Evolutionary conservation across 2,888 invertebrate species (phyloP).

Genomic region (Mongoloraphidia duomilia): DNA sequence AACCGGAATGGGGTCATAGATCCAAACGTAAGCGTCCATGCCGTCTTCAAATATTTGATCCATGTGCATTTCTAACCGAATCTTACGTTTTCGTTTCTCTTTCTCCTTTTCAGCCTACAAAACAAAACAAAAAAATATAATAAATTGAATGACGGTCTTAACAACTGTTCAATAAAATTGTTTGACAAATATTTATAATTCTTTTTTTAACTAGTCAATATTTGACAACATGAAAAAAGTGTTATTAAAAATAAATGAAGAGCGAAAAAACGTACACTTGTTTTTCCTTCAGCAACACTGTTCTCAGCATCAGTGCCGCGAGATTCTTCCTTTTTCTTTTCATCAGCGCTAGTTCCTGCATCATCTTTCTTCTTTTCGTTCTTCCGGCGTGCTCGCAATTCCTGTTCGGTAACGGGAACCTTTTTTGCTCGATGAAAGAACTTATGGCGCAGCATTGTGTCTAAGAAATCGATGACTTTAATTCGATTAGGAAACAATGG

Average conservation of each 20-base stretch:
- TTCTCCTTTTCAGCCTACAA: slow-evolving; percentile 30
- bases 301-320: slow-evolving; percentile 35
- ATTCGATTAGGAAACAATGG: slow-evolving; percentile 69
- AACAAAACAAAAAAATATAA: slow-evolving; percentile 10
- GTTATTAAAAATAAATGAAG: too few species aligned
- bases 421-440: slow-evolving; percentile 92
- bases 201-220: too few species aligned
- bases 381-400: slow-evolving; percentile 43
- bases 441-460: slow-evolving; percentile 79
- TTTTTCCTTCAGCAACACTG: slow-evolving; percentile 36
- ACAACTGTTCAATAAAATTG: slow-evolving; percentile 2
- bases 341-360: slow-evolving; percentile 19
- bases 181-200: too few species aligned
- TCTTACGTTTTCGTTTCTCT: slow-evolving; percentile 70
- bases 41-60: slow-evolving; percentile 90
- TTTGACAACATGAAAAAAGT: too few species aligned
- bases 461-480: slow-evolving; percentile 65
- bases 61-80: slow-evolving; percentile 93
- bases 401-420: slow-evolving; percentile 59
- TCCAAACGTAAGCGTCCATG: slow-evolving; percentile 93
- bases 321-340: slow-evolving; percentile 40
- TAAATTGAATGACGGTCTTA: slow-evolving; percentile 3
- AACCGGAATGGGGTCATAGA: slow-evolving; percentile 91
- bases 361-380: slow-evolving; percentile 33
- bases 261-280: slow-evolving; percentile 7